A percentile compares a stretch with the other conserved stretches of the same genome.
Evolutionary conservation across 2,888 invertebrate species (phyloP).

Genomic region (Orthosia incerta): DNA sequence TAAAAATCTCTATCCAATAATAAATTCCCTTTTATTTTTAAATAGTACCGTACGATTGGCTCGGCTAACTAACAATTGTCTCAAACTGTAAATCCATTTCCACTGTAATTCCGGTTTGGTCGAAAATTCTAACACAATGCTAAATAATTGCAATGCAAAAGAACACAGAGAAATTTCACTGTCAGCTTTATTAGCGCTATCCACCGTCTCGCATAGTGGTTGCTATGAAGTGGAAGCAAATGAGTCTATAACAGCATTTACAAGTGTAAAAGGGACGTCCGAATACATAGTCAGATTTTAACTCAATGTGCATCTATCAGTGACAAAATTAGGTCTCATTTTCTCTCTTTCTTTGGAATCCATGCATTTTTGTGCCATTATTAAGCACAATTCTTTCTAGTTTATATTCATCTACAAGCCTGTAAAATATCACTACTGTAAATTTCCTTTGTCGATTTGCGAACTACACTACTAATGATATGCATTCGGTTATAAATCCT

Average conservation of each 20-base stretch:
- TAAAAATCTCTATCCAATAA: neutral
- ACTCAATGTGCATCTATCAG: slow-evolving; percentile 1
- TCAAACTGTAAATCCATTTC: slow-evolving; percentile 41
- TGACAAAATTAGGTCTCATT: neutral
- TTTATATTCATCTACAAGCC: neutral
- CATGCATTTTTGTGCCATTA: neutral
- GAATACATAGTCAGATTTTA: neutral
- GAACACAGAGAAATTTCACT: slow-evolving; percentile 16
- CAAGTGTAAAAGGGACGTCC: neutral
- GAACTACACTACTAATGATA: neutral
- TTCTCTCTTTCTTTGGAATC: neutral
- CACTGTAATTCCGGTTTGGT: slow-evolving; percentile 36
- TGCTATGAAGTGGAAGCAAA: neutral
- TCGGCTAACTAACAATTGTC: slow-evolving; percentile 34
- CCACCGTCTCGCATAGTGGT: slow-evolving; percentile 12
- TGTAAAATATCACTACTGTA: neutral
- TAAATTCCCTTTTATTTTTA: slow-evolving; percentile 10
- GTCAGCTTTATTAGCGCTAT: slow-evolving; percentile 35
- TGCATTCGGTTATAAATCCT: neutral
- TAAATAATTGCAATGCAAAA: slow-evolving; percentile 47
- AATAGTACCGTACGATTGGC: slow-evolving; percentile 28
- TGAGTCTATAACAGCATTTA: neutral
- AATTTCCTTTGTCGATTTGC: neutral
- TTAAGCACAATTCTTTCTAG: neutral
- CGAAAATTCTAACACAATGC: slow-evolving; percentile 33